Evolutionary conservation across 2,888 invertebrate genomes (phyloP), one percentile per base, ranked within the genome.

Genomic region (Rutpela maculata): DNA sequence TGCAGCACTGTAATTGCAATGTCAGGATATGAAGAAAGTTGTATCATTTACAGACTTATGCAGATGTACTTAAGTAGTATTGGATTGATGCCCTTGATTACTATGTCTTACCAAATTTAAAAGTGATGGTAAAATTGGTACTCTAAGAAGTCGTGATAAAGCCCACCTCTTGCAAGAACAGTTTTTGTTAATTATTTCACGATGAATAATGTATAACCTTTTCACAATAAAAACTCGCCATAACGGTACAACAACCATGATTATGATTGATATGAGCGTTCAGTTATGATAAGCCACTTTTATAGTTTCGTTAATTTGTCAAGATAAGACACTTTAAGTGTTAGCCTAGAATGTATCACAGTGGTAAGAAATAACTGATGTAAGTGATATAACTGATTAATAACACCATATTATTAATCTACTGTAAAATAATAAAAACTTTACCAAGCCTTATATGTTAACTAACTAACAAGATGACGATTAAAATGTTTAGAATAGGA

Each of bases 241-340:
- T 65, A 65, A 65, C 43, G n/a, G 38, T 38, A 7, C 18, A 43
- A 19, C 43, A 35, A 65, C 38, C 18, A 35, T 18, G 43, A 65
- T 65, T 43, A 38, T 43, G 65, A 65, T 43, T 43, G 65, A 65
- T 65, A 65, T 62, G 43, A 43, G 43, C 43, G 26, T 65, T 38
- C 17, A 19, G 38, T 43, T 17, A 18, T 65, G 65, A 65, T 65
- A 43, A 65, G 38, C 43, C 38, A 43, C 43, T 31, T n/a, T 65
- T 65, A 35, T 17, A 35, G 60, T 60, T 57, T 71, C 59, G 26
- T 60, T 72, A 50, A 72, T 72, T 62, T 72, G 71, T 71, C 71
- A 71, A 62, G 60, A 70, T 70, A 57, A 59, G 31, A 57, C 38
- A 22, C 22, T 22, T 60, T 31, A 60, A 60, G 59, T 22, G 59